Evolutionary conservation across 30 jellyfish, hydroid and myxozoan species (phyloP), one percentile per base, ranked within the genome.

Genomic region (Hydractinia symbiolongicarpus): DNA sequence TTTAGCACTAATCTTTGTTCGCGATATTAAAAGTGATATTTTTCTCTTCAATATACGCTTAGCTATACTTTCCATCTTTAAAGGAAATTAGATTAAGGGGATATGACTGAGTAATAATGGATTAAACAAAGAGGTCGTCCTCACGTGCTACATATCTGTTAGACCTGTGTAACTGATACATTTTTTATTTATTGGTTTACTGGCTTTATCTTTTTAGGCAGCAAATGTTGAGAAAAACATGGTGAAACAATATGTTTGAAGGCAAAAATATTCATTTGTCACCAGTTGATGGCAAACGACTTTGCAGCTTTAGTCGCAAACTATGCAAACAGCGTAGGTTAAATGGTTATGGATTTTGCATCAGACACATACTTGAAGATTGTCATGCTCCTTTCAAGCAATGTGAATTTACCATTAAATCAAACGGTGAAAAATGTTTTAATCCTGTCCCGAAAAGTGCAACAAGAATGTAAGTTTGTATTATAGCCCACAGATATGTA

Each of bases 321-420:
- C 83, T 93, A 5, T 93, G 98, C 93, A 87, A 83, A 90, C 98
- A 93, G 61, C 68, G 98, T 61, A 72, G 98, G 62, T 88, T 93
- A 21, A 87, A 93, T 84, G 94, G 96, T 5, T 93, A 86, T 84
- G 98, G 96, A 4, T 93, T 93, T 68, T 93, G 98, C 77, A 88
- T 93, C 55, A 88, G 98, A 44, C 98, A 93, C 81, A 93, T 93
- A 49, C 81, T 93, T 77, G 98, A 93, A 61, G 98, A 93, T 83
- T 78, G 74, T 50, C 76, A 83, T 16, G 96, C 98, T 7, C 98
- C 98, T 5, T 93, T 93, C 73, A 93, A 93, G 69, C 98, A 93
- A 80, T 93, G 98, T 68, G 93, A 79, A 79, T 93, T 79, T 64
- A 72, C 82, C 62, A 88, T 94, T 5, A 88, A 88, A 76, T 81